These are phyloP conservation scores for Arremon brunneinucha DNA, from an alignment of 2,797 vertebrate species.

Conservation along the genomic window DNA sequence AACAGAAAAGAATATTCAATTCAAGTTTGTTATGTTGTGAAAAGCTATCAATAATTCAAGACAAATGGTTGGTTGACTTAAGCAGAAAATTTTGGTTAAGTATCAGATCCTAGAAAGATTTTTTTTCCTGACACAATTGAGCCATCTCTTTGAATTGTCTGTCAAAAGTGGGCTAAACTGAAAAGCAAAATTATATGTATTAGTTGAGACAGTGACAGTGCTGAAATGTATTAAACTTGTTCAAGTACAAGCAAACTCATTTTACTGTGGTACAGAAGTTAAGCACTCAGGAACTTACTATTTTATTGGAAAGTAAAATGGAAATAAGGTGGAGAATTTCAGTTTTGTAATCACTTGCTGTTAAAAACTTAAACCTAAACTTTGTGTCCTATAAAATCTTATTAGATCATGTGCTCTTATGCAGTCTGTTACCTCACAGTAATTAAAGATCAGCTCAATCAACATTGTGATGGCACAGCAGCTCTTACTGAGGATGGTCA, in stretches of 20 bases:
- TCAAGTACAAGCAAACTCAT: not conserved
- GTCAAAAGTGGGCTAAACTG: not conserved
- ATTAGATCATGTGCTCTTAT: not conserved
- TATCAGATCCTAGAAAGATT: not conserved
- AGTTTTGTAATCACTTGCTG: not conserved
- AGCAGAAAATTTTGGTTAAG: not conserved
- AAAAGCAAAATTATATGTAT: not conserved
- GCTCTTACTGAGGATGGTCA: not conserved
- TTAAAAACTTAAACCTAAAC: not conserved
- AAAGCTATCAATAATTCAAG: not conserved
- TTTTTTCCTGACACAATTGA: not conserved
- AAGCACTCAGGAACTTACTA: not conserved
- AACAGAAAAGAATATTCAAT: not conserved
- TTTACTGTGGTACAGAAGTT: not conserved
- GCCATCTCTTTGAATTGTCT: not conserved
- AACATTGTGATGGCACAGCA: not conserved
- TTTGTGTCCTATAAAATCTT: not conserved
- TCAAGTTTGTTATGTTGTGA: not conserved
- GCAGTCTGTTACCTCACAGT: not conserved
- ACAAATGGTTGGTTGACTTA: not conserved
- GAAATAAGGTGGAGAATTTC: not conserved
- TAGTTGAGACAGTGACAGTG: not conserved
- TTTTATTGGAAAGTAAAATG: not conserved
- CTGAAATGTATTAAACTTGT: not conserved
- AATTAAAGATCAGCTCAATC: not conserved